A percentile compares a stretch with the other conserved stretches of the same genome.
Evolutionary conservation across 2,797 vertebrate genomes (phyloP).

Genomic region (Falco columbarius): DNA sequence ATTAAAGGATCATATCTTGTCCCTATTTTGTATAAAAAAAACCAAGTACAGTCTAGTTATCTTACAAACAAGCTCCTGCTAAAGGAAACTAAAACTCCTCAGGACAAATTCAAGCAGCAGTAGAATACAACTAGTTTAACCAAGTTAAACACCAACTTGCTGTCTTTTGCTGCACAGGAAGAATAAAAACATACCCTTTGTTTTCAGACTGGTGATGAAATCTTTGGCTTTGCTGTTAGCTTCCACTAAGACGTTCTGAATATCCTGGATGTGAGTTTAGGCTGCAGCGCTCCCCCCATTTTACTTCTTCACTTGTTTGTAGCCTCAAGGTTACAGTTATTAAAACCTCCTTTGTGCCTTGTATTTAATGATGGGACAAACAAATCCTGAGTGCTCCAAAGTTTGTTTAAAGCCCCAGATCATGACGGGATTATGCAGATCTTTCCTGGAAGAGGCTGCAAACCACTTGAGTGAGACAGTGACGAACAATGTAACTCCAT

Average conservation of each 20-base stretch:
- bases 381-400: accelerated
- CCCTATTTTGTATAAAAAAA: background rate
- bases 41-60: background rate
- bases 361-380: too few relatives aligned
- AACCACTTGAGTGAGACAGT: background rate
- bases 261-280: too few relatives aligned
- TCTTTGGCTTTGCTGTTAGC: background rate
- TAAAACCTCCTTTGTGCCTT: background rate
- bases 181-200: background rate
- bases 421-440: background rate
- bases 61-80: background rate
- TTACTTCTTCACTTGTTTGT: background rate
- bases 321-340: too few relatives aligned
- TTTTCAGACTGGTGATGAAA: background rate
- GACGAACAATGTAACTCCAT: background rate
- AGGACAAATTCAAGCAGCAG: background rate
- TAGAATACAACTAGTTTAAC: background rate
- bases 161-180: background rate
- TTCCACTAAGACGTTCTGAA: too few relatives aligned
- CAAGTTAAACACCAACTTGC: background rate
- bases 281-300: background rate
- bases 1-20: background rate
- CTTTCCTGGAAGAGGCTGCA: background rate
- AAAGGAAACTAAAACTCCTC: background rate
- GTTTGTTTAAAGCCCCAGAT: background rate